phyloP scores from a whole-genome alignment of 2,888 invertebrate species.

The Temnothorax unifasciatus region DNA sequence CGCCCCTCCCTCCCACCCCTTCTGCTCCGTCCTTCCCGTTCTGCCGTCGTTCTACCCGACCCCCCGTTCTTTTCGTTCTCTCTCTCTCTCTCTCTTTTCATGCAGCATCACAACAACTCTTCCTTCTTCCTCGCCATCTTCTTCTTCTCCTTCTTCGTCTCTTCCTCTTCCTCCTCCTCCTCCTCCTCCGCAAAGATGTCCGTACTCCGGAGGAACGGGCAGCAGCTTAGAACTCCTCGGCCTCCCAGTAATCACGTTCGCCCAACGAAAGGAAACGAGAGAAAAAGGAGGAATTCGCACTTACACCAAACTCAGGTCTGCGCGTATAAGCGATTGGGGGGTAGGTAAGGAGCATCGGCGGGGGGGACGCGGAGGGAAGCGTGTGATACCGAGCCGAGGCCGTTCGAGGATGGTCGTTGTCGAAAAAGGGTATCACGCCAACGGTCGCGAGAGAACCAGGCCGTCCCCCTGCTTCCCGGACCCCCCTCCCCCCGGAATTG shows the following conservation, averaged over 20 bases:
- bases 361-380: slow-evolving; percentile 28
- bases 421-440: slow-evolving; percentile 75
- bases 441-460: slow-evolving; percentile 48
- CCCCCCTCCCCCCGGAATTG: background rate
- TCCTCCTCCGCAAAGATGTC: slow-evolving; percentile 62
- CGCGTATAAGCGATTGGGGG: slow-evolving; percentile 35
- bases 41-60: slow-evolving; percentile 64
- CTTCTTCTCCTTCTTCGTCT: slow-evolving; percentile 37
- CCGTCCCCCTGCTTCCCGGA: too few relatives aligned
- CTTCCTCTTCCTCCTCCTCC: slow-evolving; percentile 51
- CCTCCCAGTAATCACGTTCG: slow-evolving; percentile 73
- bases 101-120: slow-evolving; percentile 42
- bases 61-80: slow-evolving; percentile 62
- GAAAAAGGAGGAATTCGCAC: slow-evolving; percentile 69
- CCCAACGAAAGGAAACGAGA: slow-evolving; percentile 61
- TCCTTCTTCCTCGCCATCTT: slow-evolving; percentile 34
- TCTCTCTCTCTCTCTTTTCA: slow-evolving; percentile 31
- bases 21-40: slow-evolving; percentile 56
- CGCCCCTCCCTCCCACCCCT: slow-evolving; percentile 47
- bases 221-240: slow-evolving; percentile 74
- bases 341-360: slow-evolving; percentile 32
- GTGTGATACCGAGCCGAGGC: slow-evolving; percentile 71
- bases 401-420: slow-evolving; percentile 72
- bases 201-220: slow-evolving; percentile 59
- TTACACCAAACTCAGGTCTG: slow-evolving; percentile 72